Evolutionary conservation across 2,113 vertebrate species (phyloP).

Genomic region (Upupa epops): DNA sequence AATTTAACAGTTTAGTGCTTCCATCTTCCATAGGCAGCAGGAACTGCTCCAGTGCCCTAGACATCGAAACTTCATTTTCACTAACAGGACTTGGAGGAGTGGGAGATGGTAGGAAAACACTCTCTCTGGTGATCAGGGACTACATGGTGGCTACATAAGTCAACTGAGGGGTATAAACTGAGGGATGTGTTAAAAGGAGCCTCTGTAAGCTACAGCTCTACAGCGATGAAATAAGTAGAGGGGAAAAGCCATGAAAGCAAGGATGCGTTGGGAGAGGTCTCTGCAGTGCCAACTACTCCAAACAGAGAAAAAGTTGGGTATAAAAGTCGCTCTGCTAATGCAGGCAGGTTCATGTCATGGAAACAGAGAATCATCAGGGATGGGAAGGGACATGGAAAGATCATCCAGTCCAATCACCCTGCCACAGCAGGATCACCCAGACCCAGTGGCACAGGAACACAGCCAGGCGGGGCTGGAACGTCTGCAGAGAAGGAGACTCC

Average conservation of each 20-base stretch:
- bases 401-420: no score
- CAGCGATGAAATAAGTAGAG: background rate
- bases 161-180: background rate
- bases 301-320: background rate
- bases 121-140: conserved; percentile 4
- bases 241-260: background rate
- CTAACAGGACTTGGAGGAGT: conserved; percentile 36
- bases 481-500: no score
- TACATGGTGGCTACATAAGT: background rate
- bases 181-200: background rate
- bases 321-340: background rate
- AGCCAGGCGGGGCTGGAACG: no score
- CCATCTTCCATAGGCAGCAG: conserved; percentile 31
- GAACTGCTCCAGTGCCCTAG: background rate
- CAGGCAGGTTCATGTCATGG: fast-evolving
- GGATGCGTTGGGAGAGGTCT: background rate
- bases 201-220: background rate
- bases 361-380: no score
- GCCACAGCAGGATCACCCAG: no score
- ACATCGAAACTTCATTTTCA: conserved; percentile 33
- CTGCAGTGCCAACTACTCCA: background rate
- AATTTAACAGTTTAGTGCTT: conserved; percentile 64
- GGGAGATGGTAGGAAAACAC: background rate
- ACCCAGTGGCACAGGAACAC: no score
- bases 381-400: no score